Percentiles rank a stretch among this genome's conserved stretches.
Evolutionary conservation across 2,888 invertebrate genomes (phyloP).

Genomic region (Lycaena phlaeas): DNA sequence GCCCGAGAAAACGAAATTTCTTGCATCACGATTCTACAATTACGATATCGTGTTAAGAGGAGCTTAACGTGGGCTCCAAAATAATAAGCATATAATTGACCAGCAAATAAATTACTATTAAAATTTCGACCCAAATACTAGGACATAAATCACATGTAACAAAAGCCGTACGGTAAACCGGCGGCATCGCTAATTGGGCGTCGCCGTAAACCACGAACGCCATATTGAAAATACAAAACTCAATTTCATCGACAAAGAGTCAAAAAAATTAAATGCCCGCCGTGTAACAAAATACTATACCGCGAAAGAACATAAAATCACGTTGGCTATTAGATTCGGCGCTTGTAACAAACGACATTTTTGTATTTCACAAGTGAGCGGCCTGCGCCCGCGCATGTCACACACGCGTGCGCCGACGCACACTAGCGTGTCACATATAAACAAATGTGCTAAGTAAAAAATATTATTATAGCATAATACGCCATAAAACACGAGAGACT

Average conservation of each 20-base stretch:
- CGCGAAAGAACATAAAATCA: constrained; percentile 58
- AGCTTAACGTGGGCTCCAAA: neutral
- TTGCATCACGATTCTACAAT: neutral
- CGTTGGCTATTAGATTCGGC: constrained; percentile 49
- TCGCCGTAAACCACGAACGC: constrained; percentile 35
- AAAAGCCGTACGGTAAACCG: constrained; percentile 42
- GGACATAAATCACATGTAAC: constrained; percentile 59
- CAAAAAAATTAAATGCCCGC: constrained; percentile 32
- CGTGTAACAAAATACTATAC: constrained; percentile 54
- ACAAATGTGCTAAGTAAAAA: constrained; percentile 71
- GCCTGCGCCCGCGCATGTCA: constrained; percentile 38
- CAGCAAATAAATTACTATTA: constrained; percentile 13
- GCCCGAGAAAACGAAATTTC: neutral
- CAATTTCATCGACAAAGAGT: constrained; percentile 36
- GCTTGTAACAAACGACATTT: constrained; percentile 48
- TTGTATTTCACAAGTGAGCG: constrained; percentile 33
- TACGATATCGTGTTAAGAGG: constrained; percentile 3
- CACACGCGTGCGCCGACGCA: constrained; percentile 22
- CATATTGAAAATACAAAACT: constrained; percentile 32
- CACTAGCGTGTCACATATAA: constrained; percentile 29
- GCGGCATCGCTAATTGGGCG: constrained; percentile 43
- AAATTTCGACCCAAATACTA: constrained; percentile 17
- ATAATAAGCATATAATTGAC: constrained; percentile 15
- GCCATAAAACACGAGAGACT: constrained; percentile 61
- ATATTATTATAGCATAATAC: constrained; percentile 68